Evolutionary conservation across 2,888 invertebrate genomes (phyloP), one percentile per base, ranked within the genome.

Genomic region (Calliopum simillimum): DNA sequence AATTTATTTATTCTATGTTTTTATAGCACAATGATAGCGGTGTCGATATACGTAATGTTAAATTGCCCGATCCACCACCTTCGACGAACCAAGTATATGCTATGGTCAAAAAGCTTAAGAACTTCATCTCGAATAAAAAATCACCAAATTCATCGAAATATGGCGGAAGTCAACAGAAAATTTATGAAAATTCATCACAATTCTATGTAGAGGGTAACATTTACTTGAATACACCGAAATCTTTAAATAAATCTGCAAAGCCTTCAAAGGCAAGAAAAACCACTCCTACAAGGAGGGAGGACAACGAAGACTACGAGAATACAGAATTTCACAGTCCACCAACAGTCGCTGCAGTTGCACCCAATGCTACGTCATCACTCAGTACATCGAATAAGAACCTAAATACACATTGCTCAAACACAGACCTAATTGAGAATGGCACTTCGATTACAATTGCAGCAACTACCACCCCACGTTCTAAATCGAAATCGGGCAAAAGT

Each of bases 81-180:
- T 78, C 85, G 3, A 85, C 85, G 13, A 87, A 87, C 70, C 90
- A 90, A 53, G 89, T 89, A 56, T 91, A 92, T 85, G 90, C 91
- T 0, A 89, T 93, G 79, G 91, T 93, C 88, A 88, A 89, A 71
- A 90, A 90, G 78, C 88, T 93, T 74, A 90, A 90, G 78, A 88
- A 91, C 72, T 92, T 89, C 76, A 88, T 89, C 83, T 88, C 89
- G 1, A 83, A 69, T 72, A 84, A 84, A 62, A 85, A 85, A 73
- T 81, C 84, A 25, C 80, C 84, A 44, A 79, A 78, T 72, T 75
- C 79, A 65, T 73, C 75, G 6, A 69, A 70, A 11, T 75, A 76
- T 25, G 76, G 76, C 46, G 76, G 75, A 16, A 79, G 83, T 68
- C 80, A 83, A 59, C 80, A 82, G 53, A 85, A 85, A 72, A 77